Evolutionary conservation across 2,113 vertebrate genomes (phyloP), one percentile per base, ranked within the genome.

Genomic region (Anhinga rufa): DNA sequence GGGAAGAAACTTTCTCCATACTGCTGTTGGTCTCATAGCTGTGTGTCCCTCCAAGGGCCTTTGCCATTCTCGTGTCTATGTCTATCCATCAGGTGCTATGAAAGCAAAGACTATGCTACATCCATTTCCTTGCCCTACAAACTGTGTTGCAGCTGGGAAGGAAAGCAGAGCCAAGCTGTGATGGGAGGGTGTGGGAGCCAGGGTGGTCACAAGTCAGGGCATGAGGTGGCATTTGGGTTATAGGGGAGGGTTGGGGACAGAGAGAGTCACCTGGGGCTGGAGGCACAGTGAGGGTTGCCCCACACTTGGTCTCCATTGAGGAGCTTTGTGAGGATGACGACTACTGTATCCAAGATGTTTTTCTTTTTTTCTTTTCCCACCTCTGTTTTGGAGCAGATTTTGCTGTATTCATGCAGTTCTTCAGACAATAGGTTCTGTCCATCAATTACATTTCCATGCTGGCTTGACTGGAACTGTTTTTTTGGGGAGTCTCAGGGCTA

Each of bases 1-100:
- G 38, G 51, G 24, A 22, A 6, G n/a, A 51, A 34, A 16, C 24
- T n/a, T 60, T 7, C 65, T 78, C 38, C 42, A 14, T 9, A 2
- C 14, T 85, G 58, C 65, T 1, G 0, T 5, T 74, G n/a, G 14
- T 78, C n/a, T 78, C 24, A 26, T 49, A 1, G 0, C n/a, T 40
- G 9, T 31, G 46, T 65, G 40, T 54, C 38, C n/a, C 38, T 57
- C 22, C 26, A 22, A 24, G 16, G 48, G 9, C 4, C 49, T 86
- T 88, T 62, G 40, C 52, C 20, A n/a, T 65, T 81, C 48, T 10
- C 16, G 10, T 48, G 25, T 36, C 32, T 24, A 0, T n/a, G 8
- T 49, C 49, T 40, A 0, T 55, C 60, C 21, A 2, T 29, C 0
- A 0, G 10, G 34, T 66, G 31, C 51, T 40, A 1, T 31, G 57